Percentiles rank a stretch among this genome's conserved stretches.
Evolutionary conservation across 2,888 invertebrate species (phyloP).

Genomic region (Hipparchia semele): DNA sequence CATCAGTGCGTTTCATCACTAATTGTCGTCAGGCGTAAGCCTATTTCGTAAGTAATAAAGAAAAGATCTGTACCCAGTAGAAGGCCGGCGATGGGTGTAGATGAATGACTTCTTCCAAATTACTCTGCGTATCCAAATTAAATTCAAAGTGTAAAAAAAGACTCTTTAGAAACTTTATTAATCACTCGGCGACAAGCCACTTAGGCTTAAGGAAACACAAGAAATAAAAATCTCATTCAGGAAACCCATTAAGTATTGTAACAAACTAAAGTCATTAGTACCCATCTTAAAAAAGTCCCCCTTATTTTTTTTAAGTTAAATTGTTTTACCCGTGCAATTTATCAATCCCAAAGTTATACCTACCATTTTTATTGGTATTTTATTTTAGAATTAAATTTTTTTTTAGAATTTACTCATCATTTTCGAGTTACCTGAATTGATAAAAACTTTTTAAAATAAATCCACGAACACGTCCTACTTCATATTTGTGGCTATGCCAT

Average conservation of each 20-base stretch:
- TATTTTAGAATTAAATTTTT: not conserved
- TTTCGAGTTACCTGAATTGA: too few species aligned
- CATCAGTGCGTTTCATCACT: too few species aligned
- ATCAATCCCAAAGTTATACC: not conserved
- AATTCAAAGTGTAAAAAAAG: not conserved
- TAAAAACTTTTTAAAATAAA: too few species aligned
- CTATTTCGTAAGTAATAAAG: too few species aligned
- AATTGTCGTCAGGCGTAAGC: too few species aligned
- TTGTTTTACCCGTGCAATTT: not conserved
- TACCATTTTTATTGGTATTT: not conserved
- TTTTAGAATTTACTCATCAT: not conserved
- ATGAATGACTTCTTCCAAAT: too few species aligned
- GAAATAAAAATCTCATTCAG: constrained; percentile 15
- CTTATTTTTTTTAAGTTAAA: not conserved
- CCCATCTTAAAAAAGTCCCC: constrained; percentile 6
- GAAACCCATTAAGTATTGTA: constrained; percentile 5
- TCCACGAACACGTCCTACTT: too few species aligned
- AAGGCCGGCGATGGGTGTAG: too few species aligned
- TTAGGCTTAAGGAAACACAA: constrained; percentile 14
- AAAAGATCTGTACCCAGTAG: too few species aligned
- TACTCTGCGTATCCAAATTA: not conserved
- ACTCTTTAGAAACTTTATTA: constrained; percentile 6
- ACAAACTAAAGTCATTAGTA: constrained; percentile 16
- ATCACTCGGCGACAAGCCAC: constrained; percentile 33
- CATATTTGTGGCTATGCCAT: too few species aligned